Base-by-base conservation (phyloP, 2,888 invertebrate species). In the Tachina grossa region DNA sequence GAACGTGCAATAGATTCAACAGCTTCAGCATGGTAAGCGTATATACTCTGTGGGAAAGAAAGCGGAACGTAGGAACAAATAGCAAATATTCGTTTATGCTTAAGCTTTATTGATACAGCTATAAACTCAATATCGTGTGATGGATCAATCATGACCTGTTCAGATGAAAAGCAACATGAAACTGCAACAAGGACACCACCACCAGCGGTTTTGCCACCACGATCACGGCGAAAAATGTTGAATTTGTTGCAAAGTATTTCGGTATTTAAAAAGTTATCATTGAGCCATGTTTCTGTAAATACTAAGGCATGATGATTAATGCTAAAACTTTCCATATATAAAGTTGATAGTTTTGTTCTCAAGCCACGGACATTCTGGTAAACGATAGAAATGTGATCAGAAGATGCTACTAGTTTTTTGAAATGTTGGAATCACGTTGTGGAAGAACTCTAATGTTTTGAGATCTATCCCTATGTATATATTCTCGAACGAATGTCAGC, bases 321-420 rank as follows among this genome's bases (percentile, higher is more conserved):
- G 16, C 19, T 53, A 10, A 51, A 66, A 14, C 49, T 66, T n/a
- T 49, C 66, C 45, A 41, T 68, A 68, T 53, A 68, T n/a, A 76
- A 14, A 55, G 55, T 19, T 55, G 43, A 65, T n/a, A 53, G 45
- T 63, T 61, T 75, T 61, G 63, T 75, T 51, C 53, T 61, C 39
- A 75, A 49, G 8, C 57, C 57, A 31, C 53, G 39, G 41, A 53
- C 68, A 53, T 57, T 71, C 57, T 57, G 68, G 16, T 71, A 57
- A 71, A 71, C 10, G 9, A 57, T 41, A 71, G 57, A 71, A 55
- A 57, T 57, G 43, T 10, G n/a, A 19, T 71, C 55, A 55, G 45
- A 39, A 63, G 14, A 49, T 47, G 45, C 4, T 6, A 10, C 61
- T 19, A 45, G 19, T 68, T 68, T 68, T 49, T 47, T 65, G 22